phyloP scores from a whole-genome alignment of 2,797 vertebrate genomes.

The Eurystomus glaucurus region DNA sequence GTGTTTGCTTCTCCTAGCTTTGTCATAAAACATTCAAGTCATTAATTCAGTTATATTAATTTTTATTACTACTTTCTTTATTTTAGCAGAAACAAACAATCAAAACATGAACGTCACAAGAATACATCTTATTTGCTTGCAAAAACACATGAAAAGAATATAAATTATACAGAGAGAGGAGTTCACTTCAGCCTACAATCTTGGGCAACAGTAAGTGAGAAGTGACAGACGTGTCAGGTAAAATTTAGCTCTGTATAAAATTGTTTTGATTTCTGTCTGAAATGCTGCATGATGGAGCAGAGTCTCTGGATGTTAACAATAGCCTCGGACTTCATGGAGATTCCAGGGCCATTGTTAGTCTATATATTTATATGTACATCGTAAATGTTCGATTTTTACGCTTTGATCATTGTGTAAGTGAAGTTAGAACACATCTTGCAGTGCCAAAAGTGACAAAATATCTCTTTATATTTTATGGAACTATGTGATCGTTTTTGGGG shows the following conservation, averaged over 20 bases:
- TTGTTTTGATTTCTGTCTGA: not conserved
- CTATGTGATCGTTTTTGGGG: fast-evolving
- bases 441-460: not conserved
- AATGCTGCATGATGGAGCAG: not conserved
- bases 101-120: conserved; percentile 46
- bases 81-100: conserved; percentile 48
- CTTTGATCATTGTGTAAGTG: not conserved
- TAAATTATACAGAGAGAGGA: conserved; percentile 79
- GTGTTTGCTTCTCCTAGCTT: not conserved
- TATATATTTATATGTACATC: not conserved
- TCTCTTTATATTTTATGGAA: not conserved
- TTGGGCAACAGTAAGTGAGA: conserved; percentile 80
- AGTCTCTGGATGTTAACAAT: not conserved
- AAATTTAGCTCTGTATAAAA: not conserved
- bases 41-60: not conserved
- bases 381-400: not conserved
- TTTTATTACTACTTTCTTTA: not conserved
- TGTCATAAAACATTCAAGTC: not conserved
- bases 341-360: not conserved
- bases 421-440: not conserved
- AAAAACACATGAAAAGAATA: conserved; percentile 43
- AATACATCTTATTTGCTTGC: conserved; percentile 50
- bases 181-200: conserved; percentile 77
- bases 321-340: not conserved
- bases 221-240: not conserved